Base-by-base conservation (phyloP, 35 echinoderm and acorn worm genomes). In the Anneissia japonica region DNA sequence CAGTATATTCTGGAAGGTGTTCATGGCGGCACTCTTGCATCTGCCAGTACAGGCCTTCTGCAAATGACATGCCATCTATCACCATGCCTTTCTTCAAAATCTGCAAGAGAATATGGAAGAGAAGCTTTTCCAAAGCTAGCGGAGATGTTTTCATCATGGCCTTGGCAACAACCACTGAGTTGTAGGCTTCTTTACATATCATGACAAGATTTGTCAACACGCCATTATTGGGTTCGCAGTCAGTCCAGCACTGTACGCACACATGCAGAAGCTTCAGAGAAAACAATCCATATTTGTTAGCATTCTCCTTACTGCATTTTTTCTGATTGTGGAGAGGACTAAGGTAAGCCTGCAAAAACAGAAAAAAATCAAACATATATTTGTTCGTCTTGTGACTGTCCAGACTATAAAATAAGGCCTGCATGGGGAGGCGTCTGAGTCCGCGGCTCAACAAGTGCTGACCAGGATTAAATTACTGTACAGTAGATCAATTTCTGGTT, bases 21-120 rank as follows among this genome's bases (percentile, higher is more conserved):
- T 84, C 36, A 1, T 19, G 28, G 23, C 37, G 72, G n/a, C 80
- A 77, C 35, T 78, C 55, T 16, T 79, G 34, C 11, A 96, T 77
- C 37, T 92, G 75, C 37, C 39, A 32, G n/a, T 86, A 84, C 0
- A 96, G 93, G 41, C 55, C 77, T 21, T 75, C 77, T 21, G 93
- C 90, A 80, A 96, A 88, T 6, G 73, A 72, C 34, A 84, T 31
- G 40, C 90, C 93, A 89, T 96, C 93, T 35, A 83, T 37, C 4
- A 92, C 36, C 73, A 92, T 31, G 5, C 81, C 75, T 39, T 83
- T 86, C 39, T 86, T 91, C 45, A 89, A 75, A 39, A 88, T 51
- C 78, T 96, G 93, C 11, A 79, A 21, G 79, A 90, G 76, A 46
- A 89, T 96, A 82, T 96, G 93, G 38, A 89, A 96, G 17, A 96